Base-by-base conservation (phyloP, 2,888 invertebrate species). In the Dione vanillae region DNA sequence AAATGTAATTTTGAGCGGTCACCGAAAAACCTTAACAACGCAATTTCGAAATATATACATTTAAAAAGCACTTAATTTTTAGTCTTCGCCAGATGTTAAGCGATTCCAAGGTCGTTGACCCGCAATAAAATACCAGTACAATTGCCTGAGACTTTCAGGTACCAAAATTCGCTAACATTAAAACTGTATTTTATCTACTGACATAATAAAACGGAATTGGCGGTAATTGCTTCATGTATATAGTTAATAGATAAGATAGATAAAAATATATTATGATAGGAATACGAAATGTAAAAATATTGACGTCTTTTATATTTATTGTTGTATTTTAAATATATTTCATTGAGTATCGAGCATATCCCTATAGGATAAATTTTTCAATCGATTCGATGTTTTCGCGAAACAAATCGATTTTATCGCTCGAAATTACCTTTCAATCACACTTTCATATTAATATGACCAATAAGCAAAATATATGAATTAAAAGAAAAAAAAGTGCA, bases 81-180 rank as follows among this genome's bases (percentile, higher is more conserved):
- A 72, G 58, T 62, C 56, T 71, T 52, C 45, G 62, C 67, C 54
- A 75, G 72, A 69, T 75, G 73, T 71, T 69, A 58, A 65, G 65
- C 58, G 69, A 66, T 61, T 41, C 64, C 51, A 43, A 71, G 77
- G 71, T 75, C 77, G 69, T 67, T 74, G 75, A 74, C 72, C 74
- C 45, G 71, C 67, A 51, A 69, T 75, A 70, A 73, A 73, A 64
- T 37, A 69, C 52, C 61, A 69, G 69, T 69, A 61, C 69, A 69
- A 65, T 72, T 62, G 66, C 58, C 43, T 52, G 45, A 69, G 45
- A 52, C 27, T 64, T 59, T 65, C 71, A 71, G 67, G 67, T 67
- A 66, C 61, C 49, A 65, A 72, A 67, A 70, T 74, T 74, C 49
- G 73, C 62, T 69, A 75, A 73, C 67, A 58, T 70, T 62, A 65